phyloP scores from a whole-genome alignment of 2,797 vertebrate species.

The Hypotaenidia okinawae region DNA sequence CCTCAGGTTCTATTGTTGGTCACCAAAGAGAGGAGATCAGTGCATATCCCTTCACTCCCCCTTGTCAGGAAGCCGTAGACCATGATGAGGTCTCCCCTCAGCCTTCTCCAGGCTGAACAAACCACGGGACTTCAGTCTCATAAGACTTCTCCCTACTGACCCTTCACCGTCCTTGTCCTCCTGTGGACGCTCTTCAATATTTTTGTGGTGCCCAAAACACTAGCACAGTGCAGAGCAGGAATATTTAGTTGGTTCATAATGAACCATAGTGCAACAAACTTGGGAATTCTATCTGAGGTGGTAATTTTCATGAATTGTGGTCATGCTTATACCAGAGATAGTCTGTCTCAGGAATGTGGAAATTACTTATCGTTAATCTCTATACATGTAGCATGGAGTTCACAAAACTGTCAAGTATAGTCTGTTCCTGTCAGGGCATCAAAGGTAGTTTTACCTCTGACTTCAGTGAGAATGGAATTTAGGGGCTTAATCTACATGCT shows the following conservation, averaged over 20 bases:
- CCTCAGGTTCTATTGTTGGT: too few relatives aligned
- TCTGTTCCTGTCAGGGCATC: not conserved
- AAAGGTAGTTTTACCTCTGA: not conserved
- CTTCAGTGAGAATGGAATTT: not conserved
- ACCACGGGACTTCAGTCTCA: too few relatives aligned
- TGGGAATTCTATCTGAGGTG: not conserved
- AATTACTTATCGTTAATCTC: not conserved
- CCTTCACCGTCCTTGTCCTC: too few relatives aligned
- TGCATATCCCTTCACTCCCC: too few relatives aligned
- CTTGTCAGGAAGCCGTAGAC: too few relatives aligned
- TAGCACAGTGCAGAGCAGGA: too few relatives aligned
- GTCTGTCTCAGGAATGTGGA: not conserved
- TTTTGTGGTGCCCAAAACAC: too few relatives aligned
- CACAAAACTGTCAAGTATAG: not conserved
- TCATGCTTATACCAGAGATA: not conserved
- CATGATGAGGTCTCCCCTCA: too few relatives aligned
- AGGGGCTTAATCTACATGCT: not conserved
- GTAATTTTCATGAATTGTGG: not conserved
- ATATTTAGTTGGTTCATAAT: not conserved
- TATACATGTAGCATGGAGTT: not conserved
- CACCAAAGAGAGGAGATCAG: too few relatives aligned
- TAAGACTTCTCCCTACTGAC: too few relatives aligned
- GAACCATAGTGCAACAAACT: not conserved
- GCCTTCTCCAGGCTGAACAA: too few relatives aligned
- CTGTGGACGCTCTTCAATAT: too few relatives aligned